phyloP scores from a whole-genome alignment of 2,797 vertebrate genomes.

The Antennarius maculatus region DNA sequence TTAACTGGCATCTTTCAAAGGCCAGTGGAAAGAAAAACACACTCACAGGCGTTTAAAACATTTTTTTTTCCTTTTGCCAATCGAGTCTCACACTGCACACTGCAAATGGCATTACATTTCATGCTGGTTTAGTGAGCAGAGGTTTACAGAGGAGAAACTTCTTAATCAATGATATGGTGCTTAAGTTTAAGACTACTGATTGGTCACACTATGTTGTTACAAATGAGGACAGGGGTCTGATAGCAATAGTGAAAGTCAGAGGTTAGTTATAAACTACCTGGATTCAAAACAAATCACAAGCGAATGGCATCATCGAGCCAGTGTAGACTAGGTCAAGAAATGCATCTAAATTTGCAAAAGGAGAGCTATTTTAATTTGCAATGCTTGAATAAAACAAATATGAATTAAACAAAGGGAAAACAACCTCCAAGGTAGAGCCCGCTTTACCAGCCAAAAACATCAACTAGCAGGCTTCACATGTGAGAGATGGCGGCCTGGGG shows the following conservation, averaged over 20 bases:
- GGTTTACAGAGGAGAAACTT: constrained; percentile 67
- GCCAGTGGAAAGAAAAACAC: constrained; percentile 78
- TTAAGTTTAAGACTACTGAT: constrained; percentile 76
- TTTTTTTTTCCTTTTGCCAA: constrained; percentile 46
- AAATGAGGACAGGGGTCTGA: constrained; percentile 29
- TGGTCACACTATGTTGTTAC: constrained; percentile 75
- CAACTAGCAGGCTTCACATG: constrained; percentile 73
- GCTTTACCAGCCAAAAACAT: constrained; percentile 63
- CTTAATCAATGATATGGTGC: constrained; percentile 78
- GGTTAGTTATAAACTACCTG: not conserved
- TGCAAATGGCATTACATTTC: constrained; percentile 88
- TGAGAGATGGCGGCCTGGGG: constrained; percentile 69
- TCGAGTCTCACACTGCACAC: constrained; percentile 55
- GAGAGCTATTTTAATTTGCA: constrained; percentile 47
- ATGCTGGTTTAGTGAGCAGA: constrained; percentile 83
- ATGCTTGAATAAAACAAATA: constrained; percentile 35
- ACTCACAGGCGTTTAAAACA: constrained; percentile 78
- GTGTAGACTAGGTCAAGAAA: constrained; percentile 43
- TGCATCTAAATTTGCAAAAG: constrained; percentile 43
- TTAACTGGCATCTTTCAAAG: constrained; percentile 85
- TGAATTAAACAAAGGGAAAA: constrained; percentile 66
- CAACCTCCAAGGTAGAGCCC: constrained; percentile 65
- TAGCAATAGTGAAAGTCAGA: not conserved
- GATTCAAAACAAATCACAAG: not conserved
- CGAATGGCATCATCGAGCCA: constrained; percentile 15